Evolutionary conservation across 1,140 invertebrate species (phyloP), one percentile per base, ranked within the genome.

Genomic region (Zaprionus vittiger): DNA sequence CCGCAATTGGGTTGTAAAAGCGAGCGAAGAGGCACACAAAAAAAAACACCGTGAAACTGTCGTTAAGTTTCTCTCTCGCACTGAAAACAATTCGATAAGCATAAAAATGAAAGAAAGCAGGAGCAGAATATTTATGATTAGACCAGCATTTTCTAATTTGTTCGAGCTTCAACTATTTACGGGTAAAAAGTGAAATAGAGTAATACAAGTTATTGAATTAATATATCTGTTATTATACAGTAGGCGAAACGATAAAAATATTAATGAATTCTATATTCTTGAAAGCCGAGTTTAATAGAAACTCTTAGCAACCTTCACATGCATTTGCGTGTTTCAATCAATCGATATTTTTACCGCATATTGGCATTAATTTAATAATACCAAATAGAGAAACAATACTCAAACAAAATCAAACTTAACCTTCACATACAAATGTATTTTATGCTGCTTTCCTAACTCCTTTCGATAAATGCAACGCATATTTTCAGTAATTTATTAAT

Each of bases 1-100:
- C 73, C 73, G 73, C 67, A 75, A 75, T 75, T 71, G 67, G 67
- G 54, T 37, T 70, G 66, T 63, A 62, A 70, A 75, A 71, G 63
- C 38, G 59, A 41, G 41, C 59, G 37, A 57, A 47, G 34, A 41
- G 22, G 14, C 24, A 57, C 54, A 65, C 41, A 47, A 47, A 47
- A 44, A 47, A 44, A 47, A 38, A 15, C 5, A 20, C 20, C 20
- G 22, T 56, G 31, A 56, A 56, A 56, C 54, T 28, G 26, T 56
- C 54, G 26, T 28, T 56, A 28, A 56, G n/a, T 28, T 56, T 56
- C 54, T 56, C 26, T 56, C 26, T 55, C 22, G 54, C 22, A 24
- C 22, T n/a, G 14, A n/a, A 24, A 31, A 26, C 22, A 47, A 60
- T 14, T 17, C 20, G 57, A 41, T 44, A 60, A 60, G 14, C 34